phyloP scores from a whole-genome alignment of 2,113 vertebrate species.

The Orthonyx spaldingii region DNA sequence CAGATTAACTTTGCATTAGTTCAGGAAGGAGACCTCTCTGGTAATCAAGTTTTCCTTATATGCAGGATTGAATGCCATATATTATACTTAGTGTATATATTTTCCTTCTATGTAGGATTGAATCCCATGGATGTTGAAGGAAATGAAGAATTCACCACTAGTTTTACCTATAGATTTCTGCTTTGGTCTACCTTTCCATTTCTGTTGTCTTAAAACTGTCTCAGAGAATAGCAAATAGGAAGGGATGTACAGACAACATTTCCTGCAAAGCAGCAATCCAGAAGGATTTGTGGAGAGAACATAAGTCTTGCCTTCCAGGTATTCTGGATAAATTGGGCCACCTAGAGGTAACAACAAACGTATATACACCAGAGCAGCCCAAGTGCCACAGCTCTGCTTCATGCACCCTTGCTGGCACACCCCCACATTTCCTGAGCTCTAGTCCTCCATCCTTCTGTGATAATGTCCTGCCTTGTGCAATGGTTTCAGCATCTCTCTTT shows the following conservation, averaged over 20 bases:
- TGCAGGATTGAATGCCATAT: neutral
- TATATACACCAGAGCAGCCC: neutral
- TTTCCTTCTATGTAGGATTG: neutral
- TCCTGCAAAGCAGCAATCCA: neutral
- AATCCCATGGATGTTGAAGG: neutral
- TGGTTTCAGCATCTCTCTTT: neutral
- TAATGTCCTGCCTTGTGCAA: neutral
- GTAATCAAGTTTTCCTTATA: neutral
- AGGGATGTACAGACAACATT: neutral
- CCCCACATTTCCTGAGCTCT: neutral
- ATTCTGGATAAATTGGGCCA: conserved; percentile 58
- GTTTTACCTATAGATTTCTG: neutral
- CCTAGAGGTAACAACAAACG: conserved; percentile 48
- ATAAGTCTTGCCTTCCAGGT: neutral
- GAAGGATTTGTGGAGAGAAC: neutral
- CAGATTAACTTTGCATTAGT: conserved; percentile 30
- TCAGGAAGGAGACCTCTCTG: neutral
- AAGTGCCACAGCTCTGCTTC: neutral
- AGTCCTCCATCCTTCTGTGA: neutral
- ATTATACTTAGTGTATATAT: neutral
- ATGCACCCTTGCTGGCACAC: neutral
- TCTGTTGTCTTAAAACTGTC: neutral
- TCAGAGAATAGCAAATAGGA: neutral
- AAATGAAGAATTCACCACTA: neutral
- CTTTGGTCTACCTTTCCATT: neutral